phyloP scores from a whole-genome alignment of 2,113 vertebrate species.

The Pandion haliaetus region DNA sequence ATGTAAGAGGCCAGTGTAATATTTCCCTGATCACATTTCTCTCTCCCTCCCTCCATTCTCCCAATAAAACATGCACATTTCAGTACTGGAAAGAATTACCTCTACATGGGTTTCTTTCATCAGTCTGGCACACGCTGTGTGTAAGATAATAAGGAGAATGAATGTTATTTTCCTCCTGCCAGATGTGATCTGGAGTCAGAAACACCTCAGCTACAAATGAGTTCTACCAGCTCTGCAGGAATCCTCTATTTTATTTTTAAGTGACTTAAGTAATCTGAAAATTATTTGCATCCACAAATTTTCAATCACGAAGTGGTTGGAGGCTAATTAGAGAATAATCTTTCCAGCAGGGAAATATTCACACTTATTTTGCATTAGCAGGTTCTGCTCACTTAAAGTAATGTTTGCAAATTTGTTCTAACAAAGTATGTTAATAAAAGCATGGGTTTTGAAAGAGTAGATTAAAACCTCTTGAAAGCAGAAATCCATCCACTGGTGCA shows the following conservation, averaged over 20 bases:
- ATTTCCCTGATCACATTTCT: background rate
- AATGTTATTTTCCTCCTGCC: background rate
- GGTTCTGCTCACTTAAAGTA: background rate
- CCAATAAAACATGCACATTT: background rate
- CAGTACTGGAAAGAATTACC: background rate
- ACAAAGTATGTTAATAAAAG: background rate
- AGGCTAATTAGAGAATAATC: conserved; percentile 36
- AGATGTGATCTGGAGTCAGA: background rate
- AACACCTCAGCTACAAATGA: background rate
- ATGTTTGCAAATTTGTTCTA: background rate
- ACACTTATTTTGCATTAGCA: background rate
- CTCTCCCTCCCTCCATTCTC: background rate
- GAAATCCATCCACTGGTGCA: background rate
- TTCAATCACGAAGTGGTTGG: conserved; percentile 18
- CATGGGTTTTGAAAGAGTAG: background rate
- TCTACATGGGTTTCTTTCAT: background rate
- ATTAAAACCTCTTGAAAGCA: background rate
- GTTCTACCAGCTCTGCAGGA: background rate
- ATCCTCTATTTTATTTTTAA: conserved; percentile 23
- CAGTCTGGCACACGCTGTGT: background rate
- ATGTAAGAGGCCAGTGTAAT: accelerated
- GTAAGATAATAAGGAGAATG: background rate
- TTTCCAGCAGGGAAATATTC: conserved; percentile 24
- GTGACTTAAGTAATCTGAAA: conserved; percentile 21
- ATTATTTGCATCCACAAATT: conserved; percentile 7